A percentile compares a stretch with the other conserved stretches of the same genome.
These are phyloP conservation scores for Oncorhynchus keta DNA, from an alignment of 2,113 vertebrate genomes.

Conservation along the genomic window DNA sequence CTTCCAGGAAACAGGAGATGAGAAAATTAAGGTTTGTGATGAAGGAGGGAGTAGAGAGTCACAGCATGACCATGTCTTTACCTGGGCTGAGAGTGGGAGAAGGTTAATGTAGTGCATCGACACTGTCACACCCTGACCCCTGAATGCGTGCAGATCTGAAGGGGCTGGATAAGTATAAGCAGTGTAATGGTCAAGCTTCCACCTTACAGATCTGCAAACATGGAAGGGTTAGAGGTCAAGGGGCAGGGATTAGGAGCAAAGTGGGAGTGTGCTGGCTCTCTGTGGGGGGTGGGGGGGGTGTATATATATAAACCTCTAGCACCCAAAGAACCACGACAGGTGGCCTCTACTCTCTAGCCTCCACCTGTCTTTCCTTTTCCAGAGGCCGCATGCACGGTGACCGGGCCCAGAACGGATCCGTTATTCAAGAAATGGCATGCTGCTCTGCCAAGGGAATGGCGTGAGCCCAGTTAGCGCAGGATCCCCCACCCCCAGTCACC, in stretches of 20 bases:
- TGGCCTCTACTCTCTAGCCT: slow-evolving; percentile 25
- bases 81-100: neutral
- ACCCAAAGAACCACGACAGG: slow-evolving; percentile 51
- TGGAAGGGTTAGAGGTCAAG: no score
- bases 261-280: neutral
- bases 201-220: neutral
- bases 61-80: neutral
- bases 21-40: neutral
- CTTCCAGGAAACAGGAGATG: neutral
- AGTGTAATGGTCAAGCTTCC: no score
- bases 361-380: slow-evolving; percentile 78
- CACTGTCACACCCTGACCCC: neutral
- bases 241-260: no score
- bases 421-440: slow-evolving; percentile 78
- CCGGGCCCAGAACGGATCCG: slow-evolving; percentile 75
- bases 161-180: no score
- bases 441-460: slow-evolving; percentile 62
- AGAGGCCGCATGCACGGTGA: slow-evolving; percentile 49
- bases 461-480: slow-evolving; percentile 58
- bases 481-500: slow-evolving; percentile 68
- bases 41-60: neutral
- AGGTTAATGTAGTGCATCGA: neutral
- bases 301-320: slow-evolving; percentile 54
- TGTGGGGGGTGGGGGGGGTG: neutral
- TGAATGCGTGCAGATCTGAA: no score